These are phyloP conservation scores for Phalacrocorax pelagicus DNA, from an alignment of 2,113 vertebrate species.

Conservation along the genomic window DNA sequence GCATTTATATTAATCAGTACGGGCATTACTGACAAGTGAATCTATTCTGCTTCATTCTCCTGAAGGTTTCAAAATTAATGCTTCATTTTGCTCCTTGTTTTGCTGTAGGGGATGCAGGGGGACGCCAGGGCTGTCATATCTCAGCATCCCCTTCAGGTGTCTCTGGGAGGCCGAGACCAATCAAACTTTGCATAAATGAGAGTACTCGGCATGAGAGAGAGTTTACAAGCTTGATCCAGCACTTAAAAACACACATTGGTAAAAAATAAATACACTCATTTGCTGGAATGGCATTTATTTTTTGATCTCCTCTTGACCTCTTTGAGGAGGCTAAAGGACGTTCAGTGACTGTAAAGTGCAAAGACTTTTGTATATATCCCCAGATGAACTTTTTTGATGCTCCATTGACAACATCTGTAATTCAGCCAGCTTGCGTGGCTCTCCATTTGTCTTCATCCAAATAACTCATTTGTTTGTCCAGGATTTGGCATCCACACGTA, in stretches of 20 bases:
- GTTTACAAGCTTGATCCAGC: slow-evolving; percentile 8
- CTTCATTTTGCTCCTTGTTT: not conserved
- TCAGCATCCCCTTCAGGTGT: slow-evolving; percentile 57
- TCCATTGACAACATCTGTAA: slow-evolving; percentile 26
- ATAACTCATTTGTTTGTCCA: slow-evolving; percentile 51
- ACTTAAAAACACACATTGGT: not conserved
- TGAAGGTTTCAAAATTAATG: slow-evolving; percentile 36
- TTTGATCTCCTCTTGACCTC: slow-evolving; percentile 32
- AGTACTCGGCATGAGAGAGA: not conserved
- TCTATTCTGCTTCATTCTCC: slow-evolving; percentile 17
- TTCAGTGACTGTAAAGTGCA: slow-evolving; percentile 43
- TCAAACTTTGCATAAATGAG: slow-evolving; percentile 19
- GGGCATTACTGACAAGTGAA: slow-evolving; percentile 49
- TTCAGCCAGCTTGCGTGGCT: slow-evolving; percentile 36
- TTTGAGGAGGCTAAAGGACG: slow-evolving; percentile 33
- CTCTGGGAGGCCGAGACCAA: slow-evolving; percentile 28
- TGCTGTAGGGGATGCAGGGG: not conserved
- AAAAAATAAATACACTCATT: slow-evolving; percentile 11
- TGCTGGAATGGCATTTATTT: slow-evolving; percentile 40
- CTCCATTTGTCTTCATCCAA: slow-evolving; percentile 35
- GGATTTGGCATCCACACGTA: slow-evolving; percentile 25
- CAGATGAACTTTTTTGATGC: slow-evolving; percentile 52
- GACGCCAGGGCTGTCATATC: not conserved
- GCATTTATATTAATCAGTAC: slow-evolving; percentile 60
- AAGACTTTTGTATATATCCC: slow-evolving; percentile 35